These are phyloP conservation scores for Zoanthus sociatus DNA, from an alignment of 92 coral and sea anemone genomes.

Conservation along the genomic window DNA sequence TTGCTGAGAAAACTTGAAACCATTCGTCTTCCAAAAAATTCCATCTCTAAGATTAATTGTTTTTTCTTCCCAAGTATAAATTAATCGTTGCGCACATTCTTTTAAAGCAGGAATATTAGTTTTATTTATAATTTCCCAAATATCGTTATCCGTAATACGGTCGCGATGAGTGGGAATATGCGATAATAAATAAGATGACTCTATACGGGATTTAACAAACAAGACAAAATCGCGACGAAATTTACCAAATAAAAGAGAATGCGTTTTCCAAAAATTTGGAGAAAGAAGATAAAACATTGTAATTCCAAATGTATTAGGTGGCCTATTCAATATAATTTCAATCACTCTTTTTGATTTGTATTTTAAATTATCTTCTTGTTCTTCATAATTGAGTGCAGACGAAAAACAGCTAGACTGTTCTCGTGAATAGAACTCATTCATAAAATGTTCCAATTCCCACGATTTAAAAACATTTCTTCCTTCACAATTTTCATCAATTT, in stretches of 20 bases:
- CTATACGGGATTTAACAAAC: slow-evolving; percentile 6
- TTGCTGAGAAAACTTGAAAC: background rate
- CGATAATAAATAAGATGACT: background rate
- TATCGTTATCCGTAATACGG: background rate
- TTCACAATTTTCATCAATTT: background rate
- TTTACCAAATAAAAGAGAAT: background rate
- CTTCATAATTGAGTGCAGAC: background rate
- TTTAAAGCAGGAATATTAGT: background rate
- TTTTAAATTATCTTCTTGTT: background rate
- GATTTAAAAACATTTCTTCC: background rate
- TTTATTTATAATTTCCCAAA: background rate
- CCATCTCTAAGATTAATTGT: background rate
- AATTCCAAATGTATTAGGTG: background rate
- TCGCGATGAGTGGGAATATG: background rate
- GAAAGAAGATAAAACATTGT: background rate
- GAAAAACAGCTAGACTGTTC: background rate
- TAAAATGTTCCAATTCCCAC: background rate
- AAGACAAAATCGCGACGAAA: slow-evolving; percentile 4
- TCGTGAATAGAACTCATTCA: background rate
- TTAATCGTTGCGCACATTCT: background rate
- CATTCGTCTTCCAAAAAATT: background rate
- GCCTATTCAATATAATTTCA: background rate
- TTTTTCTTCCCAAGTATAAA: background rate
- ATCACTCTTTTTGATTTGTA: background rate
- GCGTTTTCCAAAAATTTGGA: background rate